These are phyloP conservation scores for Malurus alboscapulatus DNA, from an alignment of 2,113 vertebrate genomes.

Conservation along the genomic window DNA sequence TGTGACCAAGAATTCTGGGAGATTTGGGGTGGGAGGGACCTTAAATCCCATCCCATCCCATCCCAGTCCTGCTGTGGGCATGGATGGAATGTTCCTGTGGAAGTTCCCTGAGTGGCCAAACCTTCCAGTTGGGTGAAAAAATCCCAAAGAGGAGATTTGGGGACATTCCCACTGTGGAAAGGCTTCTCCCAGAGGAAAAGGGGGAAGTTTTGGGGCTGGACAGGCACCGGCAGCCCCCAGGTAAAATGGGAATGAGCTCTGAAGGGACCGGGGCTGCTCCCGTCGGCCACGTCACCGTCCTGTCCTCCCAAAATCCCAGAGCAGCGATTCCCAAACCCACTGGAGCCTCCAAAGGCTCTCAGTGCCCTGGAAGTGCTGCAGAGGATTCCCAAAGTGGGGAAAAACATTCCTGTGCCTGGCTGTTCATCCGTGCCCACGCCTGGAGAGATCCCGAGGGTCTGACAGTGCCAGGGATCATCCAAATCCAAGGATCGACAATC, in stretches of 20 bases:
- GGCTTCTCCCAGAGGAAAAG: neutral
- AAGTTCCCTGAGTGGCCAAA: neutral
- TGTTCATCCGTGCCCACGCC: neutral
- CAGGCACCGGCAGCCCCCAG: accelerated
- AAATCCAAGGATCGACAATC: too few species aligned
- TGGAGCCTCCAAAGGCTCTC: neutral
- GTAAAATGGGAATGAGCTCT: accelerated
- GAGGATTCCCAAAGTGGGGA: neutral
- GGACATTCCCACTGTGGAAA: neutral
- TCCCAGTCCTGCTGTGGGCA: neutral
- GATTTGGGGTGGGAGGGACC: neutral
- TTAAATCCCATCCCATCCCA: neutral
- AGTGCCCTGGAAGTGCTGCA: neutral
- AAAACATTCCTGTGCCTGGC: neutral
- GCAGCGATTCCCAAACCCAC: neutral
- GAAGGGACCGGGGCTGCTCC: accelerated
- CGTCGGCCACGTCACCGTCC: accelerated
- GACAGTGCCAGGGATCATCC: too few species aligned
- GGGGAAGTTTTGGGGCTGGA: neutral
- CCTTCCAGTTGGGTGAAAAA: accelerated
- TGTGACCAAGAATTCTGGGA: neutral
- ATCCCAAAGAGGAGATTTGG: accelerated
- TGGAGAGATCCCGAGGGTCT: too few species aligned
- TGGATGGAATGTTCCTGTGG: neutral
- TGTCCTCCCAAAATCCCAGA: accelerated